A percentile compares a stretch with the other conserved stretches of the same genome.
phyloP scores from a whole-genome alignment of 2,113 vertebrate species.

The Hyaena hyaena region DNA sequence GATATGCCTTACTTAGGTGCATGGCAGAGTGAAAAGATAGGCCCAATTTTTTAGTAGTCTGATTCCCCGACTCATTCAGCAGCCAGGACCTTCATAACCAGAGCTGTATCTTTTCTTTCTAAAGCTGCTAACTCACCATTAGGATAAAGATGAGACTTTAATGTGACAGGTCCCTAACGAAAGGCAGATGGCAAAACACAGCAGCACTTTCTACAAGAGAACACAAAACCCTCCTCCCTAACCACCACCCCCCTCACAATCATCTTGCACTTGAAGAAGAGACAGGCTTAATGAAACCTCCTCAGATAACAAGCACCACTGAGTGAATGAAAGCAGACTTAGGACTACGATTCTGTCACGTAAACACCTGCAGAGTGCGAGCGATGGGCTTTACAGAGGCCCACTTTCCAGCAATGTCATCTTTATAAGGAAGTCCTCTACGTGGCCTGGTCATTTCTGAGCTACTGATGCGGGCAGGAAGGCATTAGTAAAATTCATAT shows the following conservation, averaged over 20 bases:
- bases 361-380: neutral
- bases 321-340: neutral
- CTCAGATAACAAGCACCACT: neutral
- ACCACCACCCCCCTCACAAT: neutral
- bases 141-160: conserved; percentile 35
- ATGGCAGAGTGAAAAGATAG: neutral
- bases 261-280: conserved; percentile 29
- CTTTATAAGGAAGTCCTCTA: neutral
- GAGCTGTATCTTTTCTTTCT: conserved; percentile 24
- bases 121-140: neutral
- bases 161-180: neutral
- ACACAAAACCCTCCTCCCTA: neutral
- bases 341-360: neutral
- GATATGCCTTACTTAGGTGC: neutral
- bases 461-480: neutral
- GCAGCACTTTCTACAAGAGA: neutral
- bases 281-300: neutral
- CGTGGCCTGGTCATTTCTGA: neutral
- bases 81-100: neutral
- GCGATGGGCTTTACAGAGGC: neutral
- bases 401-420: neutral
- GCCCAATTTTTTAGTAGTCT: neutral
- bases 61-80: neutral
- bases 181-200: neutral
- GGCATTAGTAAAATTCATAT: neutral